A percentile compares a stretch with the other conserved stretches of the same genome.
Conservation (phyloP, 2,113 vertebrate species). For the Coreoperca whiteheadi region DNA sequence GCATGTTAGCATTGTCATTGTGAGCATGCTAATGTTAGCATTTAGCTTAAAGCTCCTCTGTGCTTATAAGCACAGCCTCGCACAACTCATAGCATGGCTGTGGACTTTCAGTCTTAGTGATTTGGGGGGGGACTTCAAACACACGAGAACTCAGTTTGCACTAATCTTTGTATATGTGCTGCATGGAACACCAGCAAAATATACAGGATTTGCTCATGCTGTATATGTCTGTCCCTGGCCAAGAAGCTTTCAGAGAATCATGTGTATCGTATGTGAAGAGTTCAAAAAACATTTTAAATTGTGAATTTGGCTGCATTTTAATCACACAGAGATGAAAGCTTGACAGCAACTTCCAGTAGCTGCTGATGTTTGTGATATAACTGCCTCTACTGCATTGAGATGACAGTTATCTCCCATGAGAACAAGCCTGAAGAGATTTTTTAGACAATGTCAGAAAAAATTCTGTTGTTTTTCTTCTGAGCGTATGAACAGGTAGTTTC, state of each 20-base stretch:
- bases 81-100: too few relatives aligned
- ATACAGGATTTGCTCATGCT: constrained; percentile 1
- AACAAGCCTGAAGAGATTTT: constrained; percentile 9
- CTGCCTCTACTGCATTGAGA: neutral
- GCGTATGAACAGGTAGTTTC: constrained; percentile 45
- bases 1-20: too few relatives aligned
- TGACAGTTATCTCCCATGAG: constrained; percentile 24
- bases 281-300: neutral
- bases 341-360: constrained; percentile 17
- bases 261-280: neutral
- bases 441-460: constrained; percentile 38
- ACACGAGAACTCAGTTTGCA: neutral
- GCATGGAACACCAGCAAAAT: neutral
- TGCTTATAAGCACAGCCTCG: too few relatives aligned
- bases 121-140: too few relatives aligned
- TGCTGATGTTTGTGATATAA: constrained; percentile 5
- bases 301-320: neutral
- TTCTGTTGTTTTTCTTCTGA: neutral
- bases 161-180: neutral
- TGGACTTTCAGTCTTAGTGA: too few relatives aligned
- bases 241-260: neutral
- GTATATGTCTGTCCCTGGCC: neutral
- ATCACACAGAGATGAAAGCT: constrained; percentile 9
- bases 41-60: too few relatives aligned
- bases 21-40: too few relatives aligned